Percentiles rank a stretch among this genome's conserved stretches.
These are phyloP conservation scores for Anabas testudineus DNA, from an alignment of 2,797 vertebrate species.

Conservation along the genomic window DNA sequence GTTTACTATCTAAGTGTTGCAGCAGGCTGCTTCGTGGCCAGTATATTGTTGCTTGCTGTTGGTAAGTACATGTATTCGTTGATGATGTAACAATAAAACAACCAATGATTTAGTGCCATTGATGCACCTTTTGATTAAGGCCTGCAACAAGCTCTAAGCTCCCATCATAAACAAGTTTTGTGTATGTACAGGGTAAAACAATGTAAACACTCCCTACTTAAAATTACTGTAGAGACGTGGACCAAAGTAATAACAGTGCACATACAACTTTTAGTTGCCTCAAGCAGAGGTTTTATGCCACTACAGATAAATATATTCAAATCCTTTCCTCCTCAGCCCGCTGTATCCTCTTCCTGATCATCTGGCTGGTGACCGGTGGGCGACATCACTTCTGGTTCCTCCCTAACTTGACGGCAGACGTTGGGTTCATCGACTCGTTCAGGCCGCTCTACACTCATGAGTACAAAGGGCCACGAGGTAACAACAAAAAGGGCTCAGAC, in stretches of 20 bases:
- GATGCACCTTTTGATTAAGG: too few relatives aligned
- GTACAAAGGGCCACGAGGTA: conserved; percentile 94
- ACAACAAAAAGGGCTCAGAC: conserved; percentile 88
- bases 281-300: too few relatives aligned
- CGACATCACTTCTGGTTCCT: conserved; percentile 99
- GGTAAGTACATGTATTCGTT: conserved; percentile 88
- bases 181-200: too few relatives aligned
- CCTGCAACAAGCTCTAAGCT: too few relatives aligned
- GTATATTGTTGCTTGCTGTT: conserved; percentile 96
- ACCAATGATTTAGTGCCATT: too few relatives aligned
- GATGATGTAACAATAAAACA: too few relatives aligned
- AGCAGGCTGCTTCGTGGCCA: conserved; percentile 98
- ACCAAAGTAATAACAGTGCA: too few relatives aligned
- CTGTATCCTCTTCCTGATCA: conserved; percentile 97
- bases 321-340: conserved; percentile 85
- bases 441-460: conserved; percentile 98
- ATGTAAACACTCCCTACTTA: too few relatives aligned
- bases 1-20: conserved; percentile 99
- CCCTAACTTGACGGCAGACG: conserved; percentile 97
- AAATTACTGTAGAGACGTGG: too few relatives aligned
- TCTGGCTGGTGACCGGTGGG: conserved; percentile 97
- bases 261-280: too few relatives aligned
- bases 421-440: conserved; percentile 99
- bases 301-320: not conserved
- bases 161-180: too few relatives aligned